Base-by-base conservation (phyloP, 2,888 invertebrate genomes). In the Stenurella melanura region DNA sequence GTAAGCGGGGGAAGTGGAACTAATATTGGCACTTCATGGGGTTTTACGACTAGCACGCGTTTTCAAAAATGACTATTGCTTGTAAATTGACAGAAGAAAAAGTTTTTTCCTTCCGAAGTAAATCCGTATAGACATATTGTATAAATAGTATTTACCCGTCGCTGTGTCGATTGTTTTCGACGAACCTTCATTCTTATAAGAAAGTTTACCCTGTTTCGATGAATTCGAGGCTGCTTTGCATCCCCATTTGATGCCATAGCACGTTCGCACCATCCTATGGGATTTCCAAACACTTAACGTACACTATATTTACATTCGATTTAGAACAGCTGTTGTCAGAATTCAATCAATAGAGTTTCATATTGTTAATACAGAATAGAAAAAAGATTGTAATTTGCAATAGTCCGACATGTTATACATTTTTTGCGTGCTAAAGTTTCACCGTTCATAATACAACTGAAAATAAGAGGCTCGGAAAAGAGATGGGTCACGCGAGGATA, bases 161-260 rank as follows among this genome's bases (percentile, higher is more conserved):
- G 67, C 67, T 50, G 67, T 21, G 26, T 67, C 54, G 21, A 30
- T 50, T 30, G 67, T 56, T 50, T 67, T 67, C 5, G 67, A 26
- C 0, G 21, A 67, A 7, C 54, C 67, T n/a, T 38, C 54, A 50
- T 21, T 67, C 26, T 54, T n/a, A n/a, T 54, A 26, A 26, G 67
- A 21, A 26, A 21, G n/a, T 67, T 67, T 67, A 1, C 50, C 54
- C 26, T n/a, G 54, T n/a, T 26, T 19, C 0, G 67, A 18, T 17
- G 10, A 15, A 6, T 63, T 63, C 3, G 50, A 19, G 2, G 77
- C 15, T 26, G 19, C 19, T 73, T 77, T 80, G 63, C 81, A 80
- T 38, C 75, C 80, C 81, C 81, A 81, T 76, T 73, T 77, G 19
- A 81, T 38, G 5, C 77, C 79, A 61, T 81, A 81, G 75, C 81